These are phyloP conservation scores for Acanthurus leucopareius DNA, from an alignment of 2,797 vertebrate genomes.

Conservation along the genomic window DNA sequence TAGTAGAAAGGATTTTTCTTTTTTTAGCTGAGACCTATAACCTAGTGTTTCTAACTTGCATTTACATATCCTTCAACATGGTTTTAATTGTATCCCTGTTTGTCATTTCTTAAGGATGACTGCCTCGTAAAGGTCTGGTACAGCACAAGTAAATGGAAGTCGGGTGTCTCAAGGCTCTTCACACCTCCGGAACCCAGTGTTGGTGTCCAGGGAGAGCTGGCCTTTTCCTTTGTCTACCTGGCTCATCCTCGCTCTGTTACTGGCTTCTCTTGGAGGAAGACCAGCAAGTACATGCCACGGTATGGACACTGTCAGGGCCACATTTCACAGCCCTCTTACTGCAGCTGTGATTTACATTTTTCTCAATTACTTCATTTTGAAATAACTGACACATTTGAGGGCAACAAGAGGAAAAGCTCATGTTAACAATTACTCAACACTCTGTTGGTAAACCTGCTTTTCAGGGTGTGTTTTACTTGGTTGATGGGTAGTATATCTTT, in stretches of 20 bases:
- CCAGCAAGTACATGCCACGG: conserved; percentile 97
- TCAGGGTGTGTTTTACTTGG: neutral
- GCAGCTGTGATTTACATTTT: neutral
- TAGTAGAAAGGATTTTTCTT: neutral
- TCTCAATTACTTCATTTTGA: neutral
- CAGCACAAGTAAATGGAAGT: conserved; percentile 93
- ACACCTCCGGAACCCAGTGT: conserved; percentile 81
- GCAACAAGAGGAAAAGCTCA: neutral
- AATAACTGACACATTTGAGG: neutral
- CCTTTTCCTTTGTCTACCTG: conserved; percentile 97
- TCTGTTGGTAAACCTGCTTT: neutral
- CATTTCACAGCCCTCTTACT: neutral
- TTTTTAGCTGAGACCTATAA: neutral
- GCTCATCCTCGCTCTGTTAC: conserved; percentile 97
- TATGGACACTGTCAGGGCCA: conserved; percentile 63
- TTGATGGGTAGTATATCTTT: neutral
- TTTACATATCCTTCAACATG: neutral
- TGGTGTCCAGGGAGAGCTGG: conserved; percentile 85
- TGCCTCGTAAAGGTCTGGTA: conserved; percentile 99
- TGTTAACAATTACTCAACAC: neutral
- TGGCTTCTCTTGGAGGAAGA: conserved; percentile 98
- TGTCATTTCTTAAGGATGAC: conserved; percentile 88
- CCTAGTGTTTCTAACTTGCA: neutral
- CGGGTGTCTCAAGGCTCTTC: conserved; percentile 85
- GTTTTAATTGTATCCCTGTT: conserved; percentile 1